Evolutionary conservation across 2,797 vertebrate genomes (phyloP).

Genomic region (Kryptolebias ocellatus): DNA sequence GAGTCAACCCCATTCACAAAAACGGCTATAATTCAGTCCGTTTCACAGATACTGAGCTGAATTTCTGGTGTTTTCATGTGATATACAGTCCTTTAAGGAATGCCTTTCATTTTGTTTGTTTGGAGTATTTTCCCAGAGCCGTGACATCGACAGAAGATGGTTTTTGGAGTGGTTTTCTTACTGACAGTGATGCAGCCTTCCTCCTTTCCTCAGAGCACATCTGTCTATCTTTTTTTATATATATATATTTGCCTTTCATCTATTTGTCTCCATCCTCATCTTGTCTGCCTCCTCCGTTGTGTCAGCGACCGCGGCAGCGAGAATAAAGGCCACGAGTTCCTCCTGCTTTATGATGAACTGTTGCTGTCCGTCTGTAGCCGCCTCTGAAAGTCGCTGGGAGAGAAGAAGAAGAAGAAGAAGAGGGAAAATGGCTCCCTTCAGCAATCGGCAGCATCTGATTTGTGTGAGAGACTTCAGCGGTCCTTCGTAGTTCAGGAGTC

Average conservation of each 20-base stretch:
- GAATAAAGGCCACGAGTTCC: slow-evolving; percentile 70
- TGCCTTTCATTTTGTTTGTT: no score
- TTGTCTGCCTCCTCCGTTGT: slow-evolving; percentile 44
- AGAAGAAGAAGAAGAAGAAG: background rate
- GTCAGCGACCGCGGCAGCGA: slow-evolving; percentile 54
- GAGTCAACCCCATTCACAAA: no score
- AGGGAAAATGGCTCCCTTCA: slow-evolving; percentile 50
- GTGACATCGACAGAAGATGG: slow-evolving; percentile 29
- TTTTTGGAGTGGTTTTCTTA: slow-evolving; percentile 47
- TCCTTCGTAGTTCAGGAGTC: no score
- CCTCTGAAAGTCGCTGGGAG: slow-evolving; percentile 47
- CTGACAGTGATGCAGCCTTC: slow-evolving; percentile 45
- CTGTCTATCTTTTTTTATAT: slow-evolving; percentile 44
- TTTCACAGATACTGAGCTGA: no score
- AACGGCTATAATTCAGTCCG: background rate
- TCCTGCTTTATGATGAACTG: slow-evolving; percentile 59
- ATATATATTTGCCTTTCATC: slow-evolving; percentile 25
- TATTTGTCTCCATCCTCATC: slow-evolving; percentile 3
- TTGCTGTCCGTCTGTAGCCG: slow-evolving; percentile 47
- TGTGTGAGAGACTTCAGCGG: slow-evolving; percentile 28
- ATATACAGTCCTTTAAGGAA: no score
- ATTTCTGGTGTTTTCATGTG: no score
- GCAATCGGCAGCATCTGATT: slow-evolving; percentile 44
- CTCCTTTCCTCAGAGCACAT: slow-evolving; percentile 37
- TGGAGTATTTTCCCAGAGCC: slow-evolving; percentile 36